Conservation (phyloP, 1,140 invertebrate genomes). For the Luehdorfia chinensis region DNA sequence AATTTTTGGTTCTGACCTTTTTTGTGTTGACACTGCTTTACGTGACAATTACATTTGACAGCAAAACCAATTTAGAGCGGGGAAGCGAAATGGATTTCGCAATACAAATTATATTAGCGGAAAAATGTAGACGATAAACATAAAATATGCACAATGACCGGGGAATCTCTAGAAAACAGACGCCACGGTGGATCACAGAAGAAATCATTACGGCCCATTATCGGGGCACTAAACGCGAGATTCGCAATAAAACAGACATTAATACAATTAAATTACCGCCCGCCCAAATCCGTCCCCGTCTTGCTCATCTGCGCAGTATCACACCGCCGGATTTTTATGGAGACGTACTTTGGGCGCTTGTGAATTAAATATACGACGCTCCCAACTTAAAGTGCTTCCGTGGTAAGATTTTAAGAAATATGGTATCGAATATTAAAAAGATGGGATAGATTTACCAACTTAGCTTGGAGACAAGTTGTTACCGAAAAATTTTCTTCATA, state of each 20-base stretch:
- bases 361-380: constrained; percentile 72
- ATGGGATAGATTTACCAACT: constrained; percentile 7
- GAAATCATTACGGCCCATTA: constrained; percentile 67
- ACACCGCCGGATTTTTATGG: constrained; percentile 70
- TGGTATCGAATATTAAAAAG: constrained; percentile 25
- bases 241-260: constrained; percentile 72
- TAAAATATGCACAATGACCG: not conserved
- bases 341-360: constrained; percentile 54
- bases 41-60: too few relatives aligned
- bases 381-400: constrained; percentile 63
- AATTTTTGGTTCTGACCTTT: too few relatives aligned
- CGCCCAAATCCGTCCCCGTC: constrained; percentile 54
- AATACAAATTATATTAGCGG: too few relatives aligned
- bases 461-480: not conserved
- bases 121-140: not conserved
- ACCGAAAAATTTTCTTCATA: too few relatives aligned
- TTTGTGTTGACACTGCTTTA: too few relatives aligned
- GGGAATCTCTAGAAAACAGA: not conserved
- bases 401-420: constrained; percentile 70
- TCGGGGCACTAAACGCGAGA: constrained; percentile 59
- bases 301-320: constrained; percentile 71
- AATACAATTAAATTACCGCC: constrained; percentile 67
- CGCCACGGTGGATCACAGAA: constrained; percentile 9
- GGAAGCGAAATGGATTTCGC: too few relatives aligned
- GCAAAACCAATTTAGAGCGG: too few relatives aligned